Conservation (phyloP, 2,113 vertebrate species). For the Mastomys natalensis region DNA sequence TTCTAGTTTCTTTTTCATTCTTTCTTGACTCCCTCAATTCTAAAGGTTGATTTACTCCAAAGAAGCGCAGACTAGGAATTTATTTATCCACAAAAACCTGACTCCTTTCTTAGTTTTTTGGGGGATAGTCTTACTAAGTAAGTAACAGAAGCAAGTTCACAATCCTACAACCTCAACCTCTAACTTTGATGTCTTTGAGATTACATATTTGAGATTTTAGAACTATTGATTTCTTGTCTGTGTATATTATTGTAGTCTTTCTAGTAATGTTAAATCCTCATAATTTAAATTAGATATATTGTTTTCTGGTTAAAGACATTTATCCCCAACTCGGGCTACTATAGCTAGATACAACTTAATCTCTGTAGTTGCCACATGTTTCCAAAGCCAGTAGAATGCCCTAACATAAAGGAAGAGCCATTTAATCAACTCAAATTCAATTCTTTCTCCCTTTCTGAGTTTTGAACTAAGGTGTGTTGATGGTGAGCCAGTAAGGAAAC, state of each 20-base stretch:
- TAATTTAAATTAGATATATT: background rate
- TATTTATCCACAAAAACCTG: conserved; percentile 24
- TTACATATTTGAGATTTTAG: background rate
- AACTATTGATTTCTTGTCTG: background rate
- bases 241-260: background rate
- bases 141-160: background rate
- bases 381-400: background rate
- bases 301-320: background rate
- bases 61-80: background rate
- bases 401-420: conserved; percentile 5
- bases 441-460: background rate
- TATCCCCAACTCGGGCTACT: no score
- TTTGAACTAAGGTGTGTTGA: background rate
- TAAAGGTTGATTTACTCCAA: conserved; percentile 2
- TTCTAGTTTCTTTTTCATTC: background rate
- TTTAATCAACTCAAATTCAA: background rate
- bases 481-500: background rate
- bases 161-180: background rate
- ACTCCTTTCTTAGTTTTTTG: background rate
- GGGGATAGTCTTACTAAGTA: background rate
- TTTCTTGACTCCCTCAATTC: conserved; percentile 26
- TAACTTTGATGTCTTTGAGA: background rate
- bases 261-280: background rate
- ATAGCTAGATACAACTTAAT: background rate
- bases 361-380: background rate